These are phyloP conservation scores for Luffia ferchaultella DNA, from an alignment of 2,888 invertebrate genomes.

Conservation along the genomic window DNA sequence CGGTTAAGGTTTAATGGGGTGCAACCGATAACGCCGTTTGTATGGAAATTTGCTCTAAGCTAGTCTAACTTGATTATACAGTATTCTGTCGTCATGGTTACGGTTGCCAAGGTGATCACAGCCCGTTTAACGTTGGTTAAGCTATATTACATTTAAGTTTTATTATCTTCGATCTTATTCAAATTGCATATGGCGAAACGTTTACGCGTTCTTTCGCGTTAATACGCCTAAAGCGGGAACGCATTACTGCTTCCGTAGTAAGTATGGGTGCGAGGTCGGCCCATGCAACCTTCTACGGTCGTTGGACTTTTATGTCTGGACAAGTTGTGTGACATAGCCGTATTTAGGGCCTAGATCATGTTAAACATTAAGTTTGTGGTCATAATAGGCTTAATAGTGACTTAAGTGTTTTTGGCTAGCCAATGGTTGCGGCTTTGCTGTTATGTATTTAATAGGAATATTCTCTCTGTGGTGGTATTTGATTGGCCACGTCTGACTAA, in stretches of 20 bases:
- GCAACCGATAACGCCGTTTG: too few species aligned
- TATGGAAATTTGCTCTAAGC: background rate
- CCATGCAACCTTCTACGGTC: background rate
- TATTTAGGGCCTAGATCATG: background rate
- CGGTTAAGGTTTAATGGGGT: too few species aligned
- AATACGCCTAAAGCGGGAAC: background rate
- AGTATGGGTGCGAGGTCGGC: background rate
- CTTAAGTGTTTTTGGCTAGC: background rate
- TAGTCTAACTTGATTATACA: background rate
- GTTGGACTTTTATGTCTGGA: background rate
- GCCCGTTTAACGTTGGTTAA: too few species aligned
- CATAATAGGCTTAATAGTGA: background rate
- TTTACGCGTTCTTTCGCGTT: background rate
- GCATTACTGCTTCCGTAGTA: background rate
- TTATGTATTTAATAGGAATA: background rate
- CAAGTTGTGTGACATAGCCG: background rate
- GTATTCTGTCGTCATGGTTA: background rate
- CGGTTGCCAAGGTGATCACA: background rate
- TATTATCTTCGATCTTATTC: background rate
- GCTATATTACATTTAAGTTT: too few species aligned
- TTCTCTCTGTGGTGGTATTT: background rate
- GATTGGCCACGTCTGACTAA: too few species aligned
- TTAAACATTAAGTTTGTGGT: background rate
- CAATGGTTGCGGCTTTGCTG: background rate
- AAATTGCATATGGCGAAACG: background rate